Base-by-base conservation (phyloP, 2,888 invertebrate species). In the Acrobasis suavella region DNA sequence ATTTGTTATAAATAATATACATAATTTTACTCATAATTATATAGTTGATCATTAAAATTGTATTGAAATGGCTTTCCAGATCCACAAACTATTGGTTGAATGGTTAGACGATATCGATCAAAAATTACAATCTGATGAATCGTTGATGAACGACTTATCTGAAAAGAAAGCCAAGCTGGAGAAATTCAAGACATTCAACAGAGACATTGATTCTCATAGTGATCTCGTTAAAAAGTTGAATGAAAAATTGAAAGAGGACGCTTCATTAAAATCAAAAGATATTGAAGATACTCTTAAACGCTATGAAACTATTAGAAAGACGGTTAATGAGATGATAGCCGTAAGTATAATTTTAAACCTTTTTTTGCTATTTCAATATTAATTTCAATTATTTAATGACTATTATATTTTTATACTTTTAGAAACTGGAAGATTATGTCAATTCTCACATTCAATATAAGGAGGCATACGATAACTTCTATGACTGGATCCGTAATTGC, bases 151-250 rank as follows among this genome's bases (percentile, higher is more conserved):
- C 74, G 98, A 98, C 80, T 89, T 98, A 1, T 96, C 97, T 60
- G 98, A 98, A 81, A 98, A 98, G 86, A 96, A 97, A 72, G 96
- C 97, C 0, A 95, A 96, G 52, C 82, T 98, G 17, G 98, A 98
- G 81, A 98, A 98, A 83, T 96, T 96, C 84, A 96, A 95, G 77
- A 95, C 95, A 0, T 94, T 97, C 60, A 95, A 96, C 72, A 94
- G 97, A 68, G 98, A 98, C 75, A 95, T 97, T 54, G 94, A 94
- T 64, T 95, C 95, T 0, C 97, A 98, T 72, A 95, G 93, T 62
- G 97, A 97, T 67, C 93, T 96, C 39, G 94, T 97, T 0, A 96
- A 96, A 68, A 95, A 95, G 76, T 90, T 98, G 9, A 96, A 96
- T 73, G 91, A 93, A 42, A 96, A 96, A 72, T 87, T 98, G 9